These are phyloP conservation scores for Cryptomyrus ogoouensis DNA, from an alignment of 2,113 vertebrate genomes.

Conservation along the genomic window DNA sequence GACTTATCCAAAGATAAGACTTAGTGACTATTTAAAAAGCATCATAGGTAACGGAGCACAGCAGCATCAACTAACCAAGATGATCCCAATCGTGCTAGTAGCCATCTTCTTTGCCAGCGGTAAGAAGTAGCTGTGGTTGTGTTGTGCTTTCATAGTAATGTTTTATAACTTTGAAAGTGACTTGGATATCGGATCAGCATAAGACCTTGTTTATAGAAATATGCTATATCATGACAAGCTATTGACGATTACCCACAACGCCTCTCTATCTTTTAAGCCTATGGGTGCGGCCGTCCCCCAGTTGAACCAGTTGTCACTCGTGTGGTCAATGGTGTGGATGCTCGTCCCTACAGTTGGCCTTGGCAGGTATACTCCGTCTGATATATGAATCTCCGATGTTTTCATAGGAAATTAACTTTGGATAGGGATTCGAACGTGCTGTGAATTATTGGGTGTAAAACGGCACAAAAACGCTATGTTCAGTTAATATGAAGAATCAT, in stretches of 20 bases:
- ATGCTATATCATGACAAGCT: not conserved
- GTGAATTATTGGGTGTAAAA: not conserved
- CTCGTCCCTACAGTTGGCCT: conserved; percentile 79
- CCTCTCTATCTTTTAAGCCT: conserved; percentile 52
- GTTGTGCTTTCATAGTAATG: not conserved
- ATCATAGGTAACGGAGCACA: conserved; percentile 47
- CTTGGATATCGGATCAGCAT: not conserved
- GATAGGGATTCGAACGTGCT: not conserved
- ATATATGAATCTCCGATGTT: not conserved
- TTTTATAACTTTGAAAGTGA: not conserved
- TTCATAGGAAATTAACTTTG: not conserved
- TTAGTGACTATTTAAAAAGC: conserved; percentile 27
- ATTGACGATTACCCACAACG: not conserved
- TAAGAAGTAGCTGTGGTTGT: conserved; percentile 41
- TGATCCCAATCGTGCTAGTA: conserved; percentile 63
- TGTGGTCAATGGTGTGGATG: conserved; percentile 78
- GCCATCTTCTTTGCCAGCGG: conserved; percentile 63
- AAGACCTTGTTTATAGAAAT: not conserved
- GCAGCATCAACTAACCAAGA: conserved; percentile 55
- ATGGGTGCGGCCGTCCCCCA: conserved; percentile 73
- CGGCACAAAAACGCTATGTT: not conserved
- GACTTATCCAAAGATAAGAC: conserved; percentile 16
- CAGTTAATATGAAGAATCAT: not conserved
- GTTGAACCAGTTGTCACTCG: conserved; percentile 56
- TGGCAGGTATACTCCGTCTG: conserved; percentile 73